These are phyloP conservation scores for Popillia japonica DNA, from an alignment of 1,140 invertebrate genomes.

Conservation along the genomic window DNA sequence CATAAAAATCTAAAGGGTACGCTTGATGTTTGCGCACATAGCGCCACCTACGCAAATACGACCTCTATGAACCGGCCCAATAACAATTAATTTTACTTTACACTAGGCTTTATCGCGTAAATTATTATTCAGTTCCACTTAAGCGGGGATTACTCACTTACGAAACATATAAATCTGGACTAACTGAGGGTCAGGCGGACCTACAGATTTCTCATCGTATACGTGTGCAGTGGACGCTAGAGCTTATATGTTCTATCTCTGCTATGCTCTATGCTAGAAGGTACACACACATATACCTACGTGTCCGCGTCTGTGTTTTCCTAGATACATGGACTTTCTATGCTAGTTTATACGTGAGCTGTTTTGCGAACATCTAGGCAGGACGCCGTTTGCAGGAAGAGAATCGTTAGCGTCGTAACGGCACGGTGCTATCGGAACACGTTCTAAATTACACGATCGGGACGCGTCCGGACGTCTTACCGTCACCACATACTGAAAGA, in stretches of 20 bases:
- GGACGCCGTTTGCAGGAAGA: not conserved
- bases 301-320: not conserved
- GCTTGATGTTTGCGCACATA: not conserved
- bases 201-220: conserved; percentile 3
- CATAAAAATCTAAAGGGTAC: no score
- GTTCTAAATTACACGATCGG: conserved; percentile 14
- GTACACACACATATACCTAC: not conserved
- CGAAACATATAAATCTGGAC: conserved; percentile 29
- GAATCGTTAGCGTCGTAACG: not conserved
- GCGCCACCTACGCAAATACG: not conserved
- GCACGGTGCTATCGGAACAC: not conserved
- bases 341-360: not conserved
- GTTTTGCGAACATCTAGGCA: not conserved
- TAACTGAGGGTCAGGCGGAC: conserved; percentile 18
- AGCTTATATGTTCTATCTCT: not conserved
- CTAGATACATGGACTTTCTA: not conserved
- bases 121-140: conserved; percentile 35
- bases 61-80: conserved; percentile 11
- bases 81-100: conserved; percentile 36
- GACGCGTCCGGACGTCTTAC: not conserved
- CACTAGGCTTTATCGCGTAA: conserved; percentile 27
- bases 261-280: not conserved
- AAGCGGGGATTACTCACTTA: conserved; percentile 32
- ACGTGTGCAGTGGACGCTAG: not conserved
- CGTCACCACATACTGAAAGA: not conserved